Conservation (phyloP, 2,113 vertebrate genomes). For the Ceyx melanurus region DNA sequence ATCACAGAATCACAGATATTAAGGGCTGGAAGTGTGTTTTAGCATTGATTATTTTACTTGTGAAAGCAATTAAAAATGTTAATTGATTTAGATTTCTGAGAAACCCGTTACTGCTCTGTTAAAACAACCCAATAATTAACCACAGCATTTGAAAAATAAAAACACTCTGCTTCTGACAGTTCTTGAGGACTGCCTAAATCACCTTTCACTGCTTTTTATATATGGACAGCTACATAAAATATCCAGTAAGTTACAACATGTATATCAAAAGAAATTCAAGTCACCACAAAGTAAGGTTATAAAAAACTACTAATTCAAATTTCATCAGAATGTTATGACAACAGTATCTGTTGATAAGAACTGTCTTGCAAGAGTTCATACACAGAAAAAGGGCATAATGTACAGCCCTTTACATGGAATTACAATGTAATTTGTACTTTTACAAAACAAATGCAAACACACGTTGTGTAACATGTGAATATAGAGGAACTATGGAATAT, state of each 20-base stretch:
- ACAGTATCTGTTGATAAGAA: neutral
- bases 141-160: neutral
- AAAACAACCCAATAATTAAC: neutral
- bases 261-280: neutral
- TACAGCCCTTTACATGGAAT: neutral
- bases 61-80: neutral
- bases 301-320: neutral
- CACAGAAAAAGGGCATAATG: neutral
- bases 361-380: neutral
- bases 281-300: neutral
- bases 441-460: neutral
- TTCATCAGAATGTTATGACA: neutral
- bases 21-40: too few species aligned
- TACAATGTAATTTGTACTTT: neutral
- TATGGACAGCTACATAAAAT: neutral
- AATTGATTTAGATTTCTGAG: neutral
- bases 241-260: neutral
- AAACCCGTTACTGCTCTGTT: neutral
- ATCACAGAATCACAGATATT: too few species aligned
- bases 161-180: neutral
- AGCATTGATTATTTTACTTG: neutral
- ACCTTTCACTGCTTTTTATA: neutral
- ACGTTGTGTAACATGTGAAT: neutral
- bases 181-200: neutral
- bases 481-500: neutral